Conservation (phyloP, 2,113 vertebrate genomes). For the Saguinus midas region DNA sequence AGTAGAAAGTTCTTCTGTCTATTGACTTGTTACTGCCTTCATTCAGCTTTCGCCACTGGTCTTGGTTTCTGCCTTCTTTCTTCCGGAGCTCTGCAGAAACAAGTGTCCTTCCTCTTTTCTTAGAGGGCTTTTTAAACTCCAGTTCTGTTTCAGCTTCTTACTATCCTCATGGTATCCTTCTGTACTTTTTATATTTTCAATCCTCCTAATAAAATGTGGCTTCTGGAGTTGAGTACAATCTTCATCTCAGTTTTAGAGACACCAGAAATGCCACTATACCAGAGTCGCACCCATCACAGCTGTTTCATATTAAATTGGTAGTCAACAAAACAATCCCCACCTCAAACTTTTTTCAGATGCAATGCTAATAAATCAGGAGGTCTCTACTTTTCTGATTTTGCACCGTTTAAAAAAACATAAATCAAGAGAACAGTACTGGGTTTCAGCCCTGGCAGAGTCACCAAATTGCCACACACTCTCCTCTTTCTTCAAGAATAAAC, state of each 20-base stretch:
- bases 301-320: not conserved
- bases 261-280: not conserved
- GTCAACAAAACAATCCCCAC: not conserved
- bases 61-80: not conserved
- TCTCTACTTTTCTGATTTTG: not conserved
- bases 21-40: not conserved
- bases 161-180: not conserved
- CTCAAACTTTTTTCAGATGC: not conserved
- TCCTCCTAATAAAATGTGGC: not conserved
- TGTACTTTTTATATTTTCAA: not conserved
- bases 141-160: not conserved
- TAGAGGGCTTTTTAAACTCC: not conserved
- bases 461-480: not conserved
- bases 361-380: not conserved
- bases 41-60: too few species aligned
- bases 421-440: not conserved
- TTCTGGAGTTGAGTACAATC: not conserved
- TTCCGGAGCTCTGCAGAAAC: not conserved
- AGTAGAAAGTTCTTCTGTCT: not conserved
- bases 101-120: not conserved
- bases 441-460: not conserved
- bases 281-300: not conserved
- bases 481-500: not conserved
- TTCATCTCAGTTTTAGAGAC: not conserved
- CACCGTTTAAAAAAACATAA: not conserved